These are phyloP conservation scores for Chymomyza procnemis DNA, from an alignment of 2,888 invertebrate species.

Conservation along the genomic window DNA sequence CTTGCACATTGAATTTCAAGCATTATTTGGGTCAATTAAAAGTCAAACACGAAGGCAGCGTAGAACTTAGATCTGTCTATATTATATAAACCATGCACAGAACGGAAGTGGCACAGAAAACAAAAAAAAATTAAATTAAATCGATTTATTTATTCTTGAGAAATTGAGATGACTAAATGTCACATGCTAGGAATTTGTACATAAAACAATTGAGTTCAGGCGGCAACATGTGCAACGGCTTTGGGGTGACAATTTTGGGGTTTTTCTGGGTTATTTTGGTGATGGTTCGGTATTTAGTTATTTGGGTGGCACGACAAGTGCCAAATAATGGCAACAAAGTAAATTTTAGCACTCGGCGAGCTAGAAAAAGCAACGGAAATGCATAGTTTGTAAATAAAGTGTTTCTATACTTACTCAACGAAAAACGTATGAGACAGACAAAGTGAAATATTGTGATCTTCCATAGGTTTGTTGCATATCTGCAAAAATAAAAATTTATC, in stretches of 20 bases:
- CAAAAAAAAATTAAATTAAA: slow-evolving; percentile 21
- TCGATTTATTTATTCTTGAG: slow-evolving; percentile 14
- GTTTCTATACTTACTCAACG: too few relatives aligned
- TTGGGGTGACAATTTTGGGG: slow-evolving; percentile 36
- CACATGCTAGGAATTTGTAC: slow-evolving; percentile 60
- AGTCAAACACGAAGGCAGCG: slow-evolving; percentile 75
- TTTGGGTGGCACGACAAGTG: slow-evolving; percentile 44
- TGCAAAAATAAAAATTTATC: too few relatives aligned
- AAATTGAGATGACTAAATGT: slow-evolving; percentile 67
- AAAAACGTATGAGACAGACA: too few relatives aligned
- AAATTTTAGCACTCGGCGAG: not conserved
- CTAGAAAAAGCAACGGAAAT: not conserved
- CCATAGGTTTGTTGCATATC: too few relatives aligned
- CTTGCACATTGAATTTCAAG: slow-evolving; percentile 29
- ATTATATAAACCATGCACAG: slow-evolving; percentile 22
- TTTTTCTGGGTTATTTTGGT: slow-evolving; percentile 27
- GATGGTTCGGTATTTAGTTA: slow-evolving; percentile 27
- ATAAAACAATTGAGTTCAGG: slow-evolving; percentile 23
- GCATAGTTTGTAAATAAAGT: not conserved
- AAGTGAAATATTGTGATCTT: too few relatives aligned
- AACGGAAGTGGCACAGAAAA: slow-evolving; percentile 59
- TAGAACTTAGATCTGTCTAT: slow-evolving; percentile 48
- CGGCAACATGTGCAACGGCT: slow-evolving; percentile 21
- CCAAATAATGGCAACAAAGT: slow-evolving; percentile 47
- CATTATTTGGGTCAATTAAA: slow-evolving; percentile 76